Percentiles rank a stretch among this genome's conserved stretches.
phyloP scores from a whole-genome alignment of 2,797 vertebrate genomes.

The Botia almorhae region DNA sequence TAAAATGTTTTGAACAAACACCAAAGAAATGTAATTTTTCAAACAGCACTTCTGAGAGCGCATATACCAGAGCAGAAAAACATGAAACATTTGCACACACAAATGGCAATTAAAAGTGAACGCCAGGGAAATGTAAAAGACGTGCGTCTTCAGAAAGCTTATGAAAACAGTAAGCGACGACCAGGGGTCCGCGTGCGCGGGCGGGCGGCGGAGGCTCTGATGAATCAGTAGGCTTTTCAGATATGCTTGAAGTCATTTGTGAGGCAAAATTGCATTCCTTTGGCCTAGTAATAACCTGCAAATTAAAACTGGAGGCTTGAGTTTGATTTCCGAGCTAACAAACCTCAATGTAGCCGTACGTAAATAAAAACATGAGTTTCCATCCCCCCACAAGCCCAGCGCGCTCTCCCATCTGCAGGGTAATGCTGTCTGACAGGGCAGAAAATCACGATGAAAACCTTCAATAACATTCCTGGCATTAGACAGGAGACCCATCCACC shows the following conservation, averaged over 20 bases:
- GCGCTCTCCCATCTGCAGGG: neutral
- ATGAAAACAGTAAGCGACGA: conserved; percentile 12
- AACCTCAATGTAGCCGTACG: neutral
- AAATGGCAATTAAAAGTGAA: conserved; percentile 42
- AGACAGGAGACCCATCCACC: conserved; percentile 11
- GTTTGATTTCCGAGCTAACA: conserved; percentile 34
- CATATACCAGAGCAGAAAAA: conserved; percentile 8
- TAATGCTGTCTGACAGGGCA: conserved; percentile 1
- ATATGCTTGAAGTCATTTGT: conserved; percentile 58
- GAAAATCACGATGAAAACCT: conserved; percentile 32
- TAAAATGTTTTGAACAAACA: neutral
- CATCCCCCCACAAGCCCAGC: neutral
- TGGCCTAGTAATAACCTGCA: conserved; percentile 63
- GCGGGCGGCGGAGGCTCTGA: conserved; percentile 41
- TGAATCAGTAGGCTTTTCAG: conserved; percentile 53
- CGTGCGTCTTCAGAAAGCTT: neutral
- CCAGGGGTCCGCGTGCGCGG: neutral
- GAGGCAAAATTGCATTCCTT: conserved; percentile 59
- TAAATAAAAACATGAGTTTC: neutral
- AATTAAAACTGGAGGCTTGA: conserved; percentile 48
- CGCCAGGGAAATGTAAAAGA: neutral
- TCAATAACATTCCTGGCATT: conserved; percentile 26
- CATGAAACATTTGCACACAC: conserved; percentile 45
- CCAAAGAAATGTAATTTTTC: neutral
- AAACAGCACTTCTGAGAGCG: conserved; percentile 29